Evolutionary conservation across 2,888 invertebrate genomes (phyloP).

Genomic region (Cotesia congregata): DNA sequence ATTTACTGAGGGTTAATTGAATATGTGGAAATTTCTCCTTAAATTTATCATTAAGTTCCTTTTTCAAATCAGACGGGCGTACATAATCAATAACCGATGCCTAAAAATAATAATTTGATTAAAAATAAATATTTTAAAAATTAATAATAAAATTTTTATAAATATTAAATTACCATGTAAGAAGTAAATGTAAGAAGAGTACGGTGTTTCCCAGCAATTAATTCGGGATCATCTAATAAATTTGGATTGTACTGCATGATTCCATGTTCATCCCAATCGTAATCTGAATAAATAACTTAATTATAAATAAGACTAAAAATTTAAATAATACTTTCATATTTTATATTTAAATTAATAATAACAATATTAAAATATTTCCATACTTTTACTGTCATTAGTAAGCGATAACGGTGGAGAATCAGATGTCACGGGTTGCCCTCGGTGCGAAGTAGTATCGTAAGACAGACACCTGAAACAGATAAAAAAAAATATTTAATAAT

Average conservation of each 20-base stretch:
- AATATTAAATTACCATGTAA: slow-evolving; percentile 76
- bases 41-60: slow-evolving; percentile 97
- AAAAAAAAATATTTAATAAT: slow-evolving; percentile 35
- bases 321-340: neutral
- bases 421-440: slow-evolving; percentile 70
- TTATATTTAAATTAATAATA: slow-evolving; percentile 17
- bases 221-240: slow-evolving; percentile 92
- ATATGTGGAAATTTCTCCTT: slow-evolving; percentile 94
- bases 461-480: slow-evolving; percentile 78
- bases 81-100: slow-evolving; percentile 98
- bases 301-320: slow-evolving; percentile 12
- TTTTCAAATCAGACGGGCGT: slow-evolving; percentile 94
- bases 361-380: slow-evolving; percentile 22
- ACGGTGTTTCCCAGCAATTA: slow-evolving; percentile 90
- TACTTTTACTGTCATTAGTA: slow-evolving; percentile 69
- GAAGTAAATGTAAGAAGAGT: slow-evolving; percentile 90
- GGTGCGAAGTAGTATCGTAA: slow-evolving; percentile 78
- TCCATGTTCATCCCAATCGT: slow-evolving; percentile 67
- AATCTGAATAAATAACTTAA: slow-evolving; percentile 50
- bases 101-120: slow-evolving; percentile 60
- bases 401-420: slow-evolving; percentile 71
- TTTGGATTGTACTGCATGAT: slow-evolving; percentile 84
- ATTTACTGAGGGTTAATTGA: slow-evolving; percentile 94
- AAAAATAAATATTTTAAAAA: slow-evolving; percentile 24
- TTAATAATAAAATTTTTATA: neutral